These are phyloP conservation scores for Myxocyprinus asiaticus DNA, from an alignment of 2,113 vertebrate species.

Conservation along the genomic window DNA sequence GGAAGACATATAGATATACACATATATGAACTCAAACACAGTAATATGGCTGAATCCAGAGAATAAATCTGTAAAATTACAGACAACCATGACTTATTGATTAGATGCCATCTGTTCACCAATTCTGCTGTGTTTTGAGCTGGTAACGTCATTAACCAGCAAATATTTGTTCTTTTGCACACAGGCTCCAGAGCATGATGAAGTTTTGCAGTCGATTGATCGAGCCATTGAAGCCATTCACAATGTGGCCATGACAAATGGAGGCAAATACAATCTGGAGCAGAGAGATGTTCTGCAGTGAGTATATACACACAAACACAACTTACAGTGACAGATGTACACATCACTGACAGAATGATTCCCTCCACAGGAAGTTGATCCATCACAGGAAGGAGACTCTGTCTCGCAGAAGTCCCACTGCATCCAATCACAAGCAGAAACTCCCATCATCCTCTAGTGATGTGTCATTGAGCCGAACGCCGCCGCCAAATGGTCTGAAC, in stretches of 20 bases:
- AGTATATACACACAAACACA: constrained; percentile 67
- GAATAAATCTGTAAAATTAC: no score
- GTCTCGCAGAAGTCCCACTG: constrained; percentile 82
- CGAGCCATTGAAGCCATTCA: constrained; percentile 96
- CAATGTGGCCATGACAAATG: constrained; percentile 92
- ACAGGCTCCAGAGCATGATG: constrained; percentile 93
- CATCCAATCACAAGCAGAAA: constrained; percentile 71
- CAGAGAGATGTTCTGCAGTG: constrained; percentile 96
- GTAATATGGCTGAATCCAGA: no score
- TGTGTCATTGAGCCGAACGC: constrained; percentile 81
- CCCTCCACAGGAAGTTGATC: constrained; percentile 87
- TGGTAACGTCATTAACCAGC: background rate
- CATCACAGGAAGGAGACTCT: constrained; percentile 95
- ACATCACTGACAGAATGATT: background rate
- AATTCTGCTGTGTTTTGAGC: background rate
- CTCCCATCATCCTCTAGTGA: constrained; percentile 87
- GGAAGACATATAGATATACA: no score
- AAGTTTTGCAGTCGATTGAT: constrained; percentile 95
- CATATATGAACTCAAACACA: no score
- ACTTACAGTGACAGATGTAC: background rate
- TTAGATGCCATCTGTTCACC: no score
- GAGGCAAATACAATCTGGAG: constrained; percentile 96
- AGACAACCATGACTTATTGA: no score
- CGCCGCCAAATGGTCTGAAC: constrained; percentile 71
- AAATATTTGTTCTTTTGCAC: background rate